Base-by-base conservation (phyloP, 2,113 vertebrate genomes). In the Syngnathus typhle region DNA sequence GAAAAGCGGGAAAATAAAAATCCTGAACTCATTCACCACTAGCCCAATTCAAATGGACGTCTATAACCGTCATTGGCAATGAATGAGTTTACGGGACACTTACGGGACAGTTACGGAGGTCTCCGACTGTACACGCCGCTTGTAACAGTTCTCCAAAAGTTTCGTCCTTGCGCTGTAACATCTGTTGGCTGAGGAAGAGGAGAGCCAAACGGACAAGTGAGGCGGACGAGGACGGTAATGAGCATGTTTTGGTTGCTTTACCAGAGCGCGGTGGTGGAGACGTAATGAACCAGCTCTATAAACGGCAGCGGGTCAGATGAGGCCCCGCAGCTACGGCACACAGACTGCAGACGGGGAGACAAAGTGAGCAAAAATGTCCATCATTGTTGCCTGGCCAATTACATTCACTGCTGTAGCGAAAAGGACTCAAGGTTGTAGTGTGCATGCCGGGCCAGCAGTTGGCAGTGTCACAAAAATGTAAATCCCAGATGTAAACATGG, bases 251-350 rank as follows among this genome's bases (percentile, higher is more conserved):
- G 0, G 19, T 52, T 55, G 59, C 55, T 93, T 95, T 93, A 99
- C 97, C 97, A 98, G 55, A 99, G 90, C 67, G 95, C 95, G 47
- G 94, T 98, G 73, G 93, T 98, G 72, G 97, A 99, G 90, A 99
- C 93, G 51, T 99, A 99, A 85, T 95, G 94, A 73, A 99, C 97
- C 70, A 97, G 93, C 78, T 99, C 95, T 0, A 94, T 98, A 67
- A 98, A 99, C 78, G 96, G 96, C 64, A 96, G 90, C 0, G 97
- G 97, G 79, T 99, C 97, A 12, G 97, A 99, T 0, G 97, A 96
- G 1, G 96, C 96, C 71, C 96, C 95, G 78, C 97, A 99, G 81
- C 93, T 96, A n/a, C 90, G 92, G 82, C 97, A 99, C 37, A 99
- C 95, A 55, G 92, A 93, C 97, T 99, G 73, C 4, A 63, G 69